Evolutionary conservation across 2,888 invertebrate species (phyloP).

Genomic region (Chymomyza fuscimana): DNA sequence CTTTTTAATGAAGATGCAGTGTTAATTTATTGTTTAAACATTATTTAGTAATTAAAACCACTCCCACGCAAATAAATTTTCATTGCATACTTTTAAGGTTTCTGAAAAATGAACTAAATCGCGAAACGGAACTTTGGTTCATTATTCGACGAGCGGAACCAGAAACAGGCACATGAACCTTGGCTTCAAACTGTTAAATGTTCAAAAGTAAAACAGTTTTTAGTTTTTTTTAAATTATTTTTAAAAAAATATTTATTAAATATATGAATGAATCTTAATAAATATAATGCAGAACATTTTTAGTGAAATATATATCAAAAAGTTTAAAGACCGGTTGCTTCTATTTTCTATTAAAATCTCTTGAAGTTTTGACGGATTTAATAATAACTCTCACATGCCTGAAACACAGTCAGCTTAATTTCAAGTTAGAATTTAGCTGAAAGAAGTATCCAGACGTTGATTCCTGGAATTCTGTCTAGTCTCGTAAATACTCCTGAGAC

Average conservation of each 20-base stretch:
- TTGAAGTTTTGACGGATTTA: no score
- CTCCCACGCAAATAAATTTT: background rate
- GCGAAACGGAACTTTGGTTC: background rate
- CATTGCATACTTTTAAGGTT: slow-evolving; percentile 12
- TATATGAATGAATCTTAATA: no score
- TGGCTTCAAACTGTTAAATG: background rate
- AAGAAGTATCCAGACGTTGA: no score
- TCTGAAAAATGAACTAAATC: background rate
- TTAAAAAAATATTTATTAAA: background rate
- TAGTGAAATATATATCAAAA: no score
- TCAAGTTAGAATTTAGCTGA: no score
- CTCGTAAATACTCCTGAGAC: no score
- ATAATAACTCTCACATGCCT: no score
- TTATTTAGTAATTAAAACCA: background rate
- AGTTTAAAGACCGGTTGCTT: no score
- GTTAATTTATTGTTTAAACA: background rate
- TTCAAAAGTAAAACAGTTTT: background rate
- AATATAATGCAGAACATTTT: no score
- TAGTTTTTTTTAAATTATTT: background rate
- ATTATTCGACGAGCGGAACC: background rate
- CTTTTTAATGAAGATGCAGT: background rate
- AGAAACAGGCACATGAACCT: background rate
- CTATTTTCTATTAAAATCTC: no score
- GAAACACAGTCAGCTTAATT: no score
- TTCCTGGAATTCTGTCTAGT: no score